Evolutionary conservation across 2,888 invertebrate genomes (phyloP).

Genomic region (Brachynemurus nebulosus): DNA sequence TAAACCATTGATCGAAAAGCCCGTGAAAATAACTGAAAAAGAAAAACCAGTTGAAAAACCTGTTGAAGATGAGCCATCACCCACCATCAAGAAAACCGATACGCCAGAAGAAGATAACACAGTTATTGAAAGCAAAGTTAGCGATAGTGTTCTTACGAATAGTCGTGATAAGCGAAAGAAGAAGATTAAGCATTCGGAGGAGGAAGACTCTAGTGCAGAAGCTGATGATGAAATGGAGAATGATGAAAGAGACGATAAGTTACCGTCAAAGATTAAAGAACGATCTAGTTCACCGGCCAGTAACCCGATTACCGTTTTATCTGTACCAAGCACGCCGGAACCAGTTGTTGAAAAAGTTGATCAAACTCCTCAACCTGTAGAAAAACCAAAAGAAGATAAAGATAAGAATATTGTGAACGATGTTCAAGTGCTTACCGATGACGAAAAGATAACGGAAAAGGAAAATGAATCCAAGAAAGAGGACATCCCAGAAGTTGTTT

Average conservation of each 20-base stretch:
- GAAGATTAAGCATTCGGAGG: conserved; percentile 33
- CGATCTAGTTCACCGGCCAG: conserved; percentile 1
- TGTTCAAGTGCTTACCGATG: too few relatives aligned
- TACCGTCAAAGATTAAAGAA: conserved; percentile 20
- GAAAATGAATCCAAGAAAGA: too few relatives aligned
- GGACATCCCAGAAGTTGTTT: conserved; percentile 19
- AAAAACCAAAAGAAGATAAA: not conserved
- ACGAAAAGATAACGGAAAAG: too few relatives aligned
- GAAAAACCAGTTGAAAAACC: conserved; percentile 19
- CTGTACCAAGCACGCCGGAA: too few relatives aligned
- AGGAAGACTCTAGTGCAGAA: conserved; percentile 49
- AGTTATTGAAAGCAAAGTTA: conserved; percentile 13
- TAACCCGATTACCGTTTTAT: conserved; percentile 8
- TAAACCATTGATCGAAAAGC: too few relatives aligned
- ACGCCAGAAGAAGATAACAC: conserved; percentile 13
- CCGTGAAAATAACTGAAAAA: not conserved
- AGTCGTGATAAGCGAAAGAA: conserved; percentile 26
- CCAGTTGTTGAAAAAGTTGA: not conserved
- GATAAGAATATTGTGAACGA: conserved; percentile 22
- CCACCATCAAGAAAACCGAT: conserved; percentile 12
- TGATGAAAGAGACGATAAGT: conserved; percentile 39
- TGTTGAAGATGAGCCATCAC: conserved; percentile 14
- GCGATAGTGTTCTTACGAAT: conserved; percentile 15
- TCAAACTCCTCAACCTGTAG: not conserved
- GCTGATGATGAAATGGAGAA: conserved; percentile 55